Evolutionary conservation across 2,888 invertebrate species (phyloP).

Genomic region (Gnatocerus cornutus): DNA sequence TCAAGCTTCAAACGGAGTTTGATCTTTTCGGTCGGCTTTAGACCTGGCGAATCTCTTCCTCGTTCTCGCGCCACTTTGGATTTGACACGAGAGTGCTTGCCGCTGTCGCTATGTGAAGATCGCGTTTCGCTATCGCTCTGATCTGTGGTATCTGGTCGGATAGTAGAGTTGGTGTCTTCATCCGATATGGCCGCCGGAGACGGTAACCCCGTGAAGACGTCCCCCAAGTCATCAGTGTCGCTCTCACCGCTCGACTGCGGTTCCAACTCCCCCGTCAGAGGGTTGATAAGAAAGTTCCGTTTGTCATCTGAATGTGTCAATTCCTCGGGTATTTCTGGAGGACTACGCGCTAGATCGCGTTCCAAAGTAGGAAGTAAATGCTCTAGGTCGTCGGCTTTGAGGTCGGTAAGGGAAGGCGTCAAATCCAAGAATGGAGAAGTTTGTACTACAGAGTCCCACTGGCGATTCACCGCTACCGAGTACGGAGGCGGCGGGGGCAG

Average conservation of each 20-base stretch:
- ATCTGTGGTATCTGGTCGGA: constrained; percentile 70
- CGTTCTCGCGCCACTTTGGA: constrained; percentile 61
- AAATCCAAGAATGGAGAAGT: constrained; percentile 65
- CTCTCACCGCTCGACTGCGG: constrained; percentile 81
- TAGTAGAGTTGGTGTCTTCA: constrained; percentile 76
- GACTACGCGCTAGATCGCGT: constrained; percentile 74
- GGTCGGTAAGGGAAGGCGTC: constrained; percentile 68
- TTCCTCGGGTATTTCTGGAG: constrained; percentile 72
- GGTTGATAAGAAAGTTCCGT: constrained; percentile 90
- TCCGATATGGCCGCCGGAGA: constrained; percentile 70
- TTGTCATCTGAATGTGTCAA: constrained; percentile 71
- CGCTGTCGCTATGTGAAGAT: constrained; percentile 65
- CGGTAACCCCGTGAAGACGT: constrained; percentile 69
- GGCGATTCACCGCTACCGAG: constrained; percentile 59
- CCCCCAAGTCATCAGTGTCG: constrained; percentile 70
- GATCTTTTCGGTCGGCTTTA: constrained; percentile 80
- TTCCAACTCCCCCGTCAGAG: constrained; percentile 90
- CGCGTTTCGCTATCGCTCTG: constrained; percentile 69
- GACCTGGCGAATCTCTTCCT: constrained; percentile 67
- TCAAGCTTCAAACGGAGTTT: constrained; percentile 88
- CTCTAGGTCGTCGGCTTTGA: constrained; percentile 75
- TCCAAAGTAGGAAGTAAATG: constrained; percentile 78
- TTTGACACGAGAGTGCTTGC: constrained; percentile 63
- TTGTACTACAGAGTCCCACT: constrained; percentile 60
- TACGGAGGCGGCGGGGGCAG: constrained; percentile 63